Base-by-base conservation (phyloP, 2,888 invertebrate genomes). In the Ceriagrion tenellum region DNA sequence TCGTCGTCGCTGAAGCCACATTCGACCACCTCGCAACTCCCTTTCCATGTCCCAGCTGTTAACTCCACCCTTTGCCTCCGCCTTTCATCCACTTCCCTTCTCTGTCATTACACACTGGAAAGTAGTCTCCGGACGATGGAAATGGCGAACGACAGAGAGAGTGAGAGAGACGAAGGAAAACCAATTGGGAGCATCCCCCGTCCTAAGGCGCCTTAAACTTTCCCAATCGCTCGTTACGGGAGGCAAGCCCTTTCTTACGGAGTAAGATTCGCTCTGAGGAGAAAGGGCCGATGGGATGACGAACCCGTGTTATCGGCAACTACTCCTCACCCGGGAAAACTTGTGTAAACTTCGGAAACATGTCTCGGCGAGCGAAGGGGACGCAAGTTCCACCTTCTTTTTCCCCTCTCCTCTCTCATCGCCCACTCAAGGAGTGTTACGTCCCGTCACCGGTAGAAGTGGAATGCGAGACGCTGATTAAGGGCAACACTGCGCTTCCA, bases 101-200 rank as follows among this genome's bases (percentile, higher is more conserved):
- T 8, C 69, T 69, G 69, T 69, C 69, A 69, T 69, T 26, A 23
- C 8, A 69, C 69, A 26, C 26, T 10, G 59, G n/a, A 69, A n/a
- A 26, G 69, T n/a, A n/a, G 59, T 59, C 69, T 69, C 69, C 26
- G 4, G 26, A 26, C 47, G 47, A 47, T 47, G 47, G 47, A 47
- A 47, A 47, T 47, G 2, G 47, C 8, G n/a, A 12, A n/a, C 23
- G 69, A 26, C 26, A 23, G 69, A 69, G n/a, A 91, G 91, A 63
- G 59, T 18, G 59, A 23, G 55, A 35, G 59, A 63, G 47, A 47
- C 35, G 63, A 91, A 63, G 63, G 91, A 63, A 35, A 91, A 91
- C 63, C 91, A 91, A 40, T 91, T 63, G 12, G 91, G 63, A 91
- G 69, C n/a, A 63, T 93, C 56, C 30, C n/a, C 91, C 30, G 63